Base-by-base conservation (phyloP, 2,888 invertebrate genomes). In the Escarpia spicata region DNA sequence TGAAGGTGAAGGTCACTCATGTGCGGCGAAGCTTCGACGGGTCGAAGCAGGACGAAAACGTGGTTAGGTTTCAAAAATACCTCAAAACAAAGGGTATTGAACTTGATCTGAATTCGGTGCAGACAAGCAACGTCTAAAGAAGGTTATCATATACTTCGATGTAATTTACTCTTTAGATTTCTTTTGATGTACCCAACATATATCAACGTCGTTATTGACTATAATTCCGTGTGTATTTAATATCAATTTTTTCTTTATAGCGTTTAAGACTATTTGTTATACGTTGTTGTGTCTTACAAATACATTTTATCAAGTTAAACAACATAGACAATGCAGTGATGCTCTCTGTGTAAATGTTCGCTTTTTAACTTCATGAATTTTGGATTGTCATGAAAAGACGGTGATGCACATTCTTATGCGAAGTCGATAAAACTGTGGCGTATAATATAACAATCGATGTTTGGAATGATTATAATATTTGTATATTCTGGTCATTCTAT, bases 51-150 rank as follows among this genome's bases (percentile, higher is more conserved):
- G 60, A 43, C 26, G 94, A 94, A 45, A 95, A 95, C 37, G 95
- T 95, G 93, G 52, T 95, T 8, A 94, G 95, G 92, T 96, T 96
- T 93, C 95, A 95, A 92, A 94, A 95, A 92, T 96, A 95, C 93
- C 93, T 96, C 91, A 93, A 94, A 91, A 94, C 95, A 43, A 94
- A 95, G 58, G 96, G 96, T 0, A 93, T 96, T 0, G 94, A 95
- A 43, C 92, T 96, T 10, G 96, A 96, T 93, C 93, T 96, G 94
- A 95, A 94, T 15, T 94, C 94, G 10, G 95, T 96, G 26, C 95
- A 96, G 92, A 95, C 95, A 31, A 96, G 96, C 93, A 95, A 96
- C 45, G 95, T 96, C 6, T 94, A 91, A 92, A 44, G 91, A 90
- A 91, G 45, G 26, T 43, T 75, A 3, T 75, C 75, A 75, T 75